Percentiles rank a stretch among this genome's conserved stretches.
Evolutionary conservation across 2,113 vertebrate genomes (phyloP).

Genomic region (Scytalopus superciliaris): DNA sequence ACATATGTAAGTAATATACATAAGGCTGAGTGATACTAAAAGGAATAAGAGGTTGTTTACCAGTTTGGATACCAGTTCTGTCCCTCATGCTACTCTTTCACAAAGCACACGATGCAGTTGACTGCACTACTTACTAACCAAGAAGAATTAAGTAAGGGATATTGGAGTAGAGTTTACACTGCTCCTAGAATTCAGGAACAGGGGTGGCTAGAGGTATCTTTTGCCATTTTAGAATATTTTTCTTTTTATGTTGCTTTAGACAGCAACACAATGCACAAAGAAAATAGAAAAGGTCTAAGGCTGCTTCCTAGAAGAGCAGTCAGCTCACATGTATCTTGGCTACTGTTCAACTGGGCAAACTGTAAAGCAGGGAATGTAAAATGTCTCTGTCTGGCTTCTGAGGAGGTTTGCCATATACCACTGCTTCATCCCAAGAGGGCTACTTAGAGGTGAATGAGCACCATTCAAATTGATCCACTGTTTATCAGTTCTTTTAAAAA

Average conservation of each 20-base stretch:
- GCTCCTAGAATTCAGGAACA: not conserved
- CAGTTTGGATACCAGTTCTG: not conserved
- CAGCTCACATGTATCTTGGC: not conserved
- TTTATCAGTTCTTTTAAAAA: not conserved
- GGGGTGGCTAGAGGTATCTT: not conserved
- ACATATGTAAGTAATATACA: not conserved
- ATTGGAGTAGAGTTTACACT: not conserved
- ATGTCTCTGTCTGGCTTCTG: not conserved
- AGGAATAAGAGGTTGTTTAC: not conserved
- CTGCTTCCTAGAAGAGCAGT: not conserved
- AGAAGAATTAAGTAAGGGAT: not conserved
- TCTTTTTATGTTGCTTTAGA: not conserved
- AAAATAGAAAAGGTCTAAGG: not conserved
- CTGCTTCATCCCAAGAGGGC: not conserved
- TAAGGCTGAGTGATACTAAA: not conserved
- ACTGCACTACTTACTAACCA: not conserved
- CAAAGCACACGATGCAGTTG: fast-evolving
- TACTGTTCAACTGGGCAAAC: not conserved
- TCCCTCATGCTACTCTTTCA: not conserved
- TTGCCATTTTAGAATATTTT: not conserved
- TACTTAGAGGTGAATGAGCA: not conserved
- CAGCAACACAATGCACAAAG: not conserved
- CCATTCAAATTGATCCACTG: not conserved
- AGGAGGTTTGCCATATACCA: not conserved
- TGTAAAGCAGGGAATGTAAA: not conserved